Evolutionary conservation across 2,113 vertebrate genomes (phyloP).

Genomic region (Podarcis cretensis): DNA sequence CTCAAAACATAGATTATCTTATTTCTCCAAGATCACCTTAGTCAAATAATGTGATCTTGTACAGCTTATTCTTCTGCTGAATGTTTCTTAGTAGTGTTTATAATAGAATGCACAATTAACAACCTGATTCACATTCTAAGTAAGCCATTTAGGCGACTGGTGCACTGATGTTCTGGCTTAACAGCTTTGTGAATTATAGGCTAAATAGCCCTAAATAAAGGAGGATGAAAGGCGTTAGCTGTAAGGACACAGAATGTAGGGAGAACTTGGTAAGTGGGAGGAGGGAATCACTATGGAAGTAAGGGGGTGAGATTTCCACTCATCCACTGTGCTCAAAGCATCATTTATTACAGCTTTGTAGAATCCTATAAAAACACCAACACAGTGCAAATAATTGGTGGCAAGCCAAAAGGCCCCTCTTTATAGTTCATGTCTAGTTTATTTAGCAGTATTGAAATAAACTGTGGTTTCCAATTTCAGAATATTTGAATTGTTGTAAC

Average conservation of each 20-base stretch:
- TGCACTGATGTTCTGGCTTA: neutral
- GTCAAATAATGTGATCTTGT: too few relatives aligned
- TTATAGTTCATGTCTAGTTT: neutral
- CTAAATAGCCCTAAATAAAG: neutral
- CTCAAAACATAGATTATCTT: too few relatives aligned
- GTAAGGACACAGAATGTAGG: neutral
- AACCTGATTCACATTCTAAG: neutral
- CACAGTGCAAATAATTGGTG: neutral
- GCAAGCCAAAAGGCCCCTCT: neutral
- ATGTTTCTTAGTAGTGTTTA: too few relatives aligned
- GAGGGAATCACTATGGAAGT: neutral
- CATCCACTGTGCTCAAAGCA: too few relatives aligned
- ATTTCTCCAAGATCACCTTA: too few relatives aligned
- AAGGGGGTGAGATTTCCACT: too few relatives aligned
- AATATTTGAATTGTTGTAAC: neutral
- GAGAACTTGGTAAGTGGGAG: neutral
- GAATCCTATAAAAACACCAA: neutral
- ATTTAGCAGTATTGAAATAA: neutral
- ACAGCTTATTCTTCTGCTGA: too few relatives aligned
- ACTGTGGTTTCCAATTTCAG: neutral
- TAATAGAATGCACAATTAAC: neutral
- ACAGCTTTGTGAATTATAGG: neutral
- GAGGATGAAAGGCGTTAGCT: neutral
- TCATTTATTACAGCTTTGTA: neutral
- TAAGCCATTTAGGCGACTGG: neutral